Evolutionary conservation across 2,797 vertebrate genomes (phyloP).

Genomic region (Peromyscus eremicus): DNA sequence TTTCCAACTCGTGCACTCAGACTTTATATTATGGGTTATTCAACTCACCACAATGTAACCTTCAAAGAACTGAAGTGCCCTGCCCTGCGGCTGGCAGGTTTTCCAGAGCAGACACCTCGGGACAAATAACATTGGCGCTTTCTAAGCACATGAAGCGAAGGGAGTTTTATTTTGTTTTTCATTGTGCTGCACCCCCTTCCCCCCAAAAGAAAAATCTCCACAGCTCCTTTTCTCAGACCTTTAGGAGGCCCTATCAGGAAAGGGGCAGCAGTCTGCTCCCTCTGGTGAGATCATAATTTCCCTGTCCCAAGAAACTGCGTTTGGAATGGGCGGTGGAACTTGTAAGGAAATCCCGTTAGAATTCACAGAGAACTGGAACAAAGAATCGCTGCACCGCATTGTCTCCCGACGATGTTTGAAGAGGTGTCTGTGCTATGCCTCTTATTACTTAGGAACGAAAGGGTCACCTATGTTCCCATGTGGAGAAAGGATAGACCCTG

Average conservation of each 20-base stretch:
- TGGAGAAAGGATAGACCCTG: not conserved
- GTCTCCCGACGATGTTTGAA: not conserved
- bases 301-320: not conserved
- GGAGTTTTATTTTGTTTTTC: slow-evolving; percentile 60
- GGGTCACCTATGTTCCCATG: not conserved
- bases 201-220: not conserved
- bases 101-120: slow-evolving; percentile 53
- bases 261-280: not conserved
- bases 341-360: not conserved
- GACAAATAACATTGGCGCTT: slow-evolving; percentile 54
- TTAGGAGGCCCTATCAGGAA: not conserved
- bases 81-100: slow-evolving; percentile 6
- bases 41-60: slow-evolving; percentile 63
- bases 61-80: slow-evolving; percentile 67
- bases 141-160: not conserved
- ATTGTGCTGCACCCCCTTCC: not conserved
- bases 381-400: not conserved
- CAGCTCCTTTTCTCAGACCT: slow-evolving; percentile 8
- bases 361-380: not conserved
- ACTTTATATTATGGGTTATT: slow-evolving; percentile 7
- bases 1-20: not conserved
- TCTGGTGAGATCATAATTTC: not conserved
- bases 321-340: not conserved
- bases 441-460: not conserved
- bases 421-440: not conserved